Percentiles rank a stretch among this genome's conserved stretches.
These are phyloP conservation scores for Periophthalmus magnuspinnatus DNA, from an alignment of 2,797 vertebrate genomes.

Conservation along the genomic window DNA sequence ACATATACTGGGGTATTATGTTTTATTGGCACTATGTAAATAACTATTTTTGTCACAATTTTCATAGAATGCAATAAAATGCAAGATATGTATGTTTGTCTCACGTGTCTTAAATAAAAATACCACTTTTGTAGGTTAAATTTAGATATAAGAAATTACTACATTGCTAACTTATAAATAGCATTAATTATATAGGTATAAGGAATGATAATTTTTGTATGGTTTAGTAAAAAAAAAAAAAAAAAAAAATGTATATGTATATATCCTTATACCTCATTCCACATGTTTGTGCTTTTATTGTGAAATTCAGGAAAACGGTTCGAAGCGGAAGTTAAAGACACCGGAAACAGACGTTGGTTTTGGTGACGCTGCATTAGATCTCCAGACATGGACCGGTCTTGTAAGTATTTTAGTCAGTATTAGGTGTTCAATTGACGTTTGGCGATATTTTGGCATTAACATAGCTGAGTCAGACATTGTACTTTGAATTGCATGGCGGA, in stretches of 20 bases:
- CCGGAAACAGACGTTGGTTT: constrained; percentile 71
- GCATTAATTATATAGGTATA: too few species aligned
- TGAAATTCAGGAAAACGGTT: constrained; percentile 40
- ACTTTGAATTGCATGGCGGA: neutral
- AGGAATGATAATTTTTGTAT: too few species aligned
- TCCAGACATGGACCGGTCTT: constrained; percentile 74
- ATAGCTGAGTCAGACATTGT: neutral
- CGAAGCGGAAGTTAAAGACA: constrained; percentile 28
- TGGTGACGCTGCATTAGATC: constrained; percentile 81
- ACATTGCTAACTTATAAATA: neutral
- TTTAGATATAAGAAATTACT: neutral
- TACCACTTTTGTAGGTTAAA: neutral
- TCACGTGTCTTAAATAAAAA: neutral
- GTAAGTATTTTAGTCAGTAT: constrained; percentile 65
- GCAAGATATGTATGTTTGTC: neutral
- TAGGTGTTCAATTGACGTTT: too few species aligned
- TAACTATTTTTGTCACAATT: constrained; percentile 36
- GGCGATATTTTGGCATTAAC: fast-evolving
- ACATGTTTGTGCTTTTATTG: constrained; percentile 31
- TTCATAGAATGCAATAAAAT: constrained; percentile 27
- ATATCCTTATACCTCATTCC: too few species aligned
- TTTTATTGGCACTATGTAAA: constrained; percentile 50
- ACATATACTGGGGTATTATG: constrained; percentile 5
- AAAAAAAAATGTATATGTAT: too few species aligned
- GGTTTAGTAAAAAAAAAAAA: too few species aligned